phyloP scores from a whole-genome alignment of 2,797 vertebrate genomes.

The Myiothlypis chrysogaster region DNA sequence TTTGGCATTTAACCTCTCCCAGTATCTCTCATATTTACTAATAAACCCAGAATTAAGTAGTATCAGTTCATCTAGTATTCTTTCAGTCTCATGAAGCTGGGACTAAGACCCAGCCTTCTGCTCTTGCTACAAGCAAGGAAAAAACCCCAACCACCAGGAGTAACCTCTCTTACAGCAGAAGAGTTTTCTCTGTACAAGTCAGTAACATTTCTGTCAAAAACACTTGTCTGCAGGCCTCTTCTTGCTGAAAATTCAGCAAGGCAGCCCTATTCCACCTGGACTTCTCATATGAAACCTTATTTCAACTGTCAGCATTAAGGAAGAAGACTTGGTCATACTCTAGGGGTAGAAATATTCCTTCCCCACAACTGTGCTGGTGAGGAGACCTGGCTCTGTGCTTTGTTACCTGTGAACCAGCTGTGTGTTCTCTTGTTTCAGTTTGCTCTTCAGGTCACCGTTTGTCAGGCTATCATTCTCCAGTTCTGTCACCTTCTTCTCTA shows the following conservation, averaged over 20 bases:
- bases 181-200: not conserved
- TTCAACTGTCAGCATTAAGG: not conserved
- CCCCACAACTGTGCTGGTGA: not conserved
- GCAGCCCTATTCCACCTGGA: not conserved
- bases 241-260: not conserved
- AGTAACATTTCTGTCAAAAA: not conserved
- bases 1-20: not conserved
- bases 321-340: not conserved
- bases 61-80: not conserved
- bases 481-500: slow-evolving; percentile 95
- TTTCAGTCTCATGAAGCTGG: not conserved
- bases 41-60: not conserved
- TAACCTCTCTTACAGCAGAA: not conserved
- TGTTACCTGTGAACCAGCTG: slow-evolving; percentile 93
- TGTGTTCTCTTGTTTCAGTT: slow-evolving; percentile 92
- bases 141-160: fast-evolving
- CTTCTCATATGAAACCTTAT: not conserved
- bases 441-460: slow-evolving; percentile 90
- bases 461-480: slow-evolving; percentile 90
- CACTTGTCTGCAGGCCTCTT: not conserved
- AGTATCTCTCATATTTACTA: not conserved
- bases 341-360: not conserved
- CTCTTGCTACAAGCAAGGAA: not conserved
- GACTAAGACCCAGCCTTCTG: not conserved
- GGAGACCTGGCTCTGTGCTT: not conserved